Evolutionary conservation across 1,140 invertebrate species (phyloP).

Genomic region (Pemphigus obesinymphae): DNA sequence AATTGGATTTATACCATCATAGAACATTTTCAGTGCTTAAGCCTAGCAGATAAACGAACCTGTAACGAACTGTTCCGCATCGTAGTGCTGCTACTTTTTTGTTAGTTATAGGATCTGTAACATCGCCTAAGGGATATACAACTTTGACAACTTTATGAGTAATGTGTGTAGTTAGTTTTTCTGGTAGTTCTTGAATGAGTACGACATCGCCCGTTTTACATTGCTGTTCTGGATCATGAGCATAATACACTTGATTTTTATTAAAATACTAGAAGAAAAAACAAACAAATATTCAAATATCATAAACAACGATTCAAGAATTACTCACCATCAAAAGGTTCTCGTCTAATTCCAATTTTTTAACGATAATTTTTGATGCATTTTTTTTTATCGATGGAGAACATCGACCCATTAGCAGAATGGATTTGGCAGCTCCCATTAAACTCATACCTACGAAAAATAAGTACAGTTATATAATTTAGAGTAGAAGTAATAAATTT

Average conservation of each 20-base stretch:
- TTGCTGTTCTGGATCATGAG: conserved; percentile 67
- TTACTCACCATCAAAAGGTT: conserved; percentile 62
- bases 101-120: conserved; percentile 75
- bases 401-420: conserved; percentile 60
- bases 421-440: neutral
- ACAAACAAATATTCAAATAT: neutral
- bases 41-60: no score
- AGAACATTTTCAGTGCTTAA: no score
- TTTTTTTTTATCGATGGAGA: conserved; percentile 67
- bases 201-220: conserved; percentile 79
- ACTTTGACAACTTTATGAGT: conserved; percentile 74
- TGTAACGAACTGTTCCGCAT: conserved; percentile 56
- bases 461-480: no score
- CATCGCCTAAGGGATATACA: conserved; percentile 73
- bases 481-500: no score
- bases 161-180: conserved; percentile 68
- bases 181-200: conserved; percentile 65
- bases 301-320: neutral
- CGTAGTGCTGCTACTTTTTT: conserved; percentile 63
- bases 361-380: conserved; percentile 69
- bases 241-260: conserved; percentile 65
- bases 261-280: conserved; percentile 66
- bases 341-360: conserved; percentile 63
- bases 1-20: no score
- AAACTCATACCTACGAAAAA: neutral